These are phyloP conservation scores for Chelonus insularis DNA, from an alignment of 1,140 invertebrate genomes.

Conservation along the genomic window DNA sequence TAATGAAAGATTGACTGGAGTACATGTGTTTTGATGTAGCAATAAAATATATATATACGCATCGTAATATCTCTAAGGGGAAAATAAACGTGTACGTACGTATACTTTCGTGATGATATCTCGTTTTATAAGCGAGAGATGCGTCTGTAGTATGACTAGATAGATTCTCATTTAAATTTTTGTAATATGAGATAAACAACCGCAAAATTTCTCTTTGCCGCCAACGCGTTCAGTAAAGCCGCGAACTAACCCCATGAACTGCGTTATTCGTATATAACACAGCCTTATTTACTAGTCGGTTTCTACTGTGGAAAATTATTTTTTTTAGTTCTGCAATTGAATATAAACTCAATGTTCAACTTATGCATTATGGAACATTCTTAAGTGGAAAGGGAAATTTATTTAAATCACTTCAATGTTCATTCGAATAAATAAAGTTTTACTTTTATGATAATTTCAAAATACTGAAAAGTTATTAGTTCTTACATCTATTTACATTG, in stretches of 20 bases:
- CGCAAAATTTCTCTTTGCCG: constrained; percentile 29
- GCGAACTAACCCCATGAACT: background rate
- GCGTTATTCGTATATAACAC: background rate
- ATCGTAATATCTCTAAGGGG: background rate
- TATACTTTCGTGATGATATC: no score
- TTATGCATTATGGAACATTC: background rate
- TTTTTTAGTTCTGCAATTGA: constrained; percentile 2
- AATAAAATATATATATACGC: no score
- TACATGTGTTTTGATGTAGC: no score
- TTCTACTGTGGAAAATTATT: constrained; percentile 3
- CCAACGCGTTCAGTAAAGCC: constrained; percentile 5
- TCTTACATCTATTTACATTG: no score
- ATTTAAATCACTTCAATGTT: background rate
- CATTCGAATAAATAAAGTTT: no score
- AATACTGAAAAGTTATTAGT: no score
- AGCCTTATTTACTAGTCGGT: background rate
- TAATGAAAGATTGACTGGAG: no score
- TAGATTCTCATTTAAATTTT: background rate
- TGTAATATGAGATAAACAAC: constrained; percentile 21
- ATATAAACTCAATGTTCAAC: background rate
- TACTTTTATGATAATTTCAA: no score
- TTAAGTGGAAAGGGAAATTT: constrained; percentile 13
- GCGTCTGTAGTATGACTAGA: background rate
- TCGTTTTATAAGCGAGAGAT: background rate
- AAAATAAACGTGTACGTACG: background rate